Conservation (phyloP, 2,888 invertebrate genomes). For the Athripsodes cinereus region DNA sequence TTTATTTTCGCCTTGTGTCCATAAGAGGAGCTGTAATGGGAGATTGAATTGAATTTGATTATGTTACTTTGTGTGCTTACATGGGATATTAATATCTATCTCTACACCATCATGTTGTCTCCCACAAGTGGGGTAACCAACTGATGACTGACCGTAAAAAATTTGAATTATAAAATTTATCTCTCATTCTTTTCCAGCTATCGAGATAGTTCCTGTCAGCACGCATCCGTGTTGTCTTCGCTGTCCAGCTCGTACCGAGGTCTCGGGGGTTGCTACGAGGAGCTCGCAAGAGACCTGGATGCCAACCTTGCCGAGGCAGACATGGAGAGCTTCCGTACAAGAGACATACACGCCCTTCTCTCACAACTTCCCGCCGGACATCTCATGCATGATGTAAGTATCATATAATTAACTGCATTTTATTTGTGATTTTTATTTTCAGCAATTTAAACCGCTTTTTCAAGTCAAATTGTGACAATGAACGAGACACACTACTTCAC, state of each 20-base stretch:
- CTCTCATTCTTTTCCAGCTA: too few species aligned
- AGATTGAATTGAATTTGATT: too few species aligned
- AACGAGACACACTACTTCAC: neutral
- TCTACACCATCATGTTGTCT: too few species aligned
- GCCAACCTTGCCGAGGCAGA: slow-evolving; percentile 92
- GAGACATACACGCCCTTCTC: slow-evolving; percentile 83
- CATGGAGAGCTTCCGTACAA: slow-evolving; percentile 89
- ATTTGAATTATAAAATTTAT: too few species aligned
- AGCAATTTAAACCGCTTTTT: neutral
- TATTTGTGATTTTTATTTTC: neutral
- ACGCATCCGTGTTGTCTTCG: slow-evolving; percentile 74
- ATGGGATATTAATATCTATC: too few species aligned
- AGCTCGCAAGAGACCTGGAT: slow-evolving; percentile 81
- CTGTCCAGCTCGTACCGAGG: slow-evolving; percentile 76
- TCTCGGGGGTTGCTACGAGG: slow-evolving; percentile 65
- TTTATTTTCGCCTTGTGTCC: too few species aligned
- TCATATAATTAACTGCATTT: neutral
- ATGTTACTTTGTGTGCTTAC: too few species aligned
- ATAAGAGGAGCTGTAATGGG: too few species aligned
- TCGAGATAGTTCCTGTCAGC: slow-evolving; percentile 75
- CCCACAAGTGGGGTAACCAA: too few species aligned
- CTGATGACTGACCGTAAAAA: too few species aligned
- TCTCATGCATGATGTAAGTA: slow-evolving; percentile 45
- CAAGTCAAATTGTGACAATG: neutral
- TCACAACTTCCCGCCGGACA: slow-evolving; percentile 57